Percentiles rank a stretch among this genome's conserved stretches.
phyloP scores from a whole-genome alignment of 1,140 invertebrate species.

The Drosophila yakuba region DNA sequence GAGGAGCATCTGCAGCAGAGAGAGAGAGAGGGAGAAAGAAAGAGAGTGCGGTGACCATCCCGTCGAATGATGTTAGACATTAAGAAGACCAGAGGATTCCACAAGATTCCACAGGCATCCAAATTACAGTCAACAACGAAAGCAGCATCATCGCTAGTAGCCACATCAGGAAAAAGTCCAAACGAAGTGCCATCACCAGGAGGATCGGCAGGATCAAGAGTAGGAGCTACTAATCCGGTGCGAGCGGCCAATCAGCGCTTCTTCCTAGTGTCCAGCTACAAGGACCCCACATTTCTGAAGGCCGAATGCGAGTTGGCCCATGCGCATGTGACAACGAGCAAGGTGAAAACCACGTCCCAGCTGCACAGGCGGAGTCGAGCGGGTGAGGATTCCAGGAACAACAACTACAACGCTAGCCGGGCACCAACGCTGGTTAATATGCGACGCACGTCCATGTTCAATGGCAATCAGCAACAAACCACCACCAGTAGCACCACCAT shows the following conservation, averaged over 20 bases:
- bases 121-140: constrained; percentile 56
- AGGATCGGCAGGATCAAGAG: neutral
- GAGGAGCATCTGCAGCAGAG: constrained; percentile 12
- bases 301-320: constrained; percentile 82
- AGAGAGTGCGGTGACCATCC: constrained; percentile 28
- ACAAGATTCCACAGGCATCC: constrained; percentile 68
- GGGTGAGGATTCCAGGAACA: constrained; percentile 56
- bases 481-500: constrained; percentile 40
- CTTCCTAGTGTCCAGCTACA: constrained; percentile 69
- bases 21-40: neutral
- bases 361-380: constrained; percentile 31
- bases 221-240: constrained; percentile 55
- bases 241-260: constrained; percentile 74
- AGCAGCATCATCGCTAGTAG: constrained; percentile 11
- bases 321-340: constrained; percentile 64
- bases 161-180: neutral
- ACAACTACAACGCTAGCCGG: constrained; percentile 17
- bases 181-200: constrained; percentile 5
- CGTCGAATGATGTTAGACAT: constrained; percentile 80
- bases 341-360: constrained; percentile 19
- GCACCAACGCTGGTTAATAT: constrained; percentile 55
- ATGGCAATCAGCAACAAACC: constrained; percentile 64
- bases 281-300: constrained; percentile 78
- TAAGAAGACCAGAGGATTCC: constrained; percentile 77
- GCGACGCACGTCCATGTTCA: constrained; percentile 67